These are phyloP conservation scores for Smittia aterrima DNA, from an alignment of 2,888 invertebrate genomes.

Conservation along the genomic window DNA sequence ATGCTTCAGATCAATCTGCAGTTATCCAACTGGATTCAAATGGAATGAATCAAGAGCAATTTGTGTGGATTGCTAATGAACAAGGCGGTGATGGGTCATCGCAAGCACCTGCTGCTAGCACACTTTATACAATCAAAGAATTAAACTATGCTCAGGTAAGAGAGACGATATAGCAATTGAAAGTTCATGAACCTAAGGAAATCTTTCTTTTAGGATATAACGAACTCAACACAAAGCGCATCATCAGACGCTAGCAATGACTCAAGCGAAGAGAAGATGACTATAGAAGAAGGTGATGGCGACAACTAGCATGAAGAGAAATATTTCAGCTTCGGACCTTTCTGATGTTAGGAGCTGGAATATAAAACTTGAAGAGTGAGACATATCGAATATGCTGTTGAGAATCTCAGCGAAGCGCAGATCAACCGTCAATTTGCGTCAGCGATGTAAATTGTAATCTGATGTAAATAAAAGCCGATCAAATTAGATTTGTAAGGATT, in stretches of 20 bases:
- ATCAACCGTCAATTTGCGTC: too few relatives aligned
- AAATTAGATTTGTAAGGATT: too few relatives aligned
- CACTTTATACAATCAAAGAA: conserved; percentile 34
- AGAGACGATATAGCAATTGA: background rate
- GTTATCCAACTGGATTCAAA: conserved; percentile 30
- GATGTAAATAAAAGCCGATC: too few relatives aligned
- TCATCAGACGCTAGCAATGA: conserved; percentile 39
- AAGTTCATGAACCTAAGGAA: background rate
- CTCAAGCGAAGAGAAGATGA: conserved; percentile 41
- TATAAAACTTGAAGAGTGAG: background rate
- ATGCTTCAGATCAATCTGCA: background rate
- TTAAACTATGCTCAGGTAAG: conserved; percentile 34
- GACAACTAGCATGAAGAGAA: conserved; percentile 38
- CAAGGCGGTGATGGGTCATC: background rate
- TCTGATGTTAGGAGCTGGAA: conserved; percentile 32
- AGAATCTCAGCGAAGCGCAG: too few relatives aligned
- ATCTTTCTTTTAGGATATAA: conserved; percentile 21
- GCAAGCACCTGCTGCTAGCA: conserved; percentile 21
- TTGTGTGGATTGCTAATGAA: conserved; percentile 39
- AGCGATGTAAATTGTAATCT: too few relatives aligned
- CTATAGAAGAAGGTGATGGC: conserved; percentile 29
- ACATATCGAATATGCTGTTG: background rate
- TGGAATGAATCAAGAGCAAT: conserved; percentile 36
- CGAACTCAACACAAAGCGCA: conserved; percentile 37
- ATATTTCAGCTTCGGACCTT: conserved; percentile 38